Evolutionary conservation across 2,888 invertebrate species (phyloP).

Genomic region (Eilema caniola): DNA sequence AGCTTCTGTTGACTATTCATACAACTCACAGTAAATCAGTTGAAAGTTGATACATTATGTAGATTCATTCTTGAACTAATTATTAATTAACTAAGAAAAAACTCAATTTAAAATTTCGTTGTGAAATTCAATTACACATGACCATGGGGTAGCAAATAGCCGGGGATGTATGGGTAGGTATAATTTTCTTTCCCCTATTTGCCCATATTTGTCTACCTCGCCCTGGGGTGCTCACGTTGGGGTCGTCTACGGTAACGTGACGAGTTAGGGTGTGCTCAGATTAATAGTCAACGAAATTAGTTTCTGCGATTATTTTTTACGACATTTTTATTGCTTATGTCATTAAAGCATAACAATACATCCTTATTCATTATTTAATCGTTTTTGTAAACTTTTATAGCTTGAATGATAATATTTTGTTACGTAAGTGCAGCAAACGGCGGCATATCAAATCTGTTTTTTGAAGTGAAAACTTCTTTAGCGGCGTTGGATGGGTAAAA

Average conservation of each 20-base stretch:
- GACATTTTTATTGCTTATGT: constrained; percentile 33
- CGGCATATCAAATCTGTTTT: too few species aligned
- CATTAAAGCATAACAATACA: constrained; percentile 22
- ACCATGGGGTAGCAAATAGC: constrained; percentile 39
- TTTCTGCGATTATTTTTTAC: constrained; percentile 50
- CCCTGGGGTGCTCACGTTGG: constrained; percentile 32
- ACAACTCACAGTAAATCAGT: background rate
- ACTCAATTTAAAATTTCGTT: constrained; percentile 26
- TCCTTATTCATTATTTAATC: background rate
- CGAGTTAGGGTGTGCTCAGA: constrained; percentile 52
- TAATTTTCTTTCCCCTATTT: constrained; percentile 61
- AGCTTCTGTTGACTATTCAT: background rate
- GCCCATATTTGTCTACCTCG: constrained; percentile 47
- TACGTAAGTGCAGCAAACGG: background rate
- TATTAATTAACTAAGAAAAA: background rate
- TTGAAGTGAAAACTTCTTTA: too few species aligned
- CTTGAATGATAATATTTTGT: background rate
- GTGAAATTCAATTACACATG: constrained; percentile 59
- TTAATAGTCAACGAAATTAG: constrained; percentile 66
- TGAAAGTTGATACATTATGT: background rate
- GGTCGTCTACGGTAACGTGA: constrained; percentile 44
- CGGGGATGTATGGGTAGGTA: constrained; percentile 41
- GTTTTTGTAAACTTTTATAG: background rate
- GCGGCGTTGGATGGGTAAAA: too few species aligned
- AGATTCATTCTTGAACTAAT: background rate